These are phyloP conservation scores for Oscheius myriophilus DNA, from an alignment of 2,888 invertebrate genomes.

Conservation along the genomic window DNA sequence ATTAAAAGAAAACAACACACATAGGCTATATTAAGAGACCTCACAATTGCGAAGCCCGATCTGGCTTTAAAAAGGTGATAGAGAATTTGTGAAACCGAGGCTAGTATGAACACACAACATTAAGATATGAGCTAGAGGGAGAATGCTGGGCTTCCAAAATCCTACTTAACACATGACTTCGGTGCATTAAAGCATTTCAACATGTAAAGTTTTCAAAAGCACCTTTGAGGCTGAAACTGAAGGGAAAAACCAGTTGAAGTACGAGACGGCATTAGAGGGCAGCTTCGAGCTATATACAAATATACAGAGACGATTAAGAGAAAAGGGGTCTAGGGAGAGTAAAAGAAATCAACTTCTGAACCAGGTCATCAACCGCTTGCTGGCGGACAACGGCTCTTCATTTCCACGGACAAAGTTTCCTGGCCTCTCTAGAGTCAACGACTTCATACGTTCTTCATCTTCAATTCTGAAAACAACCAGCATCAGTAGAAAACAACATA, in stretches of 20 bases:
- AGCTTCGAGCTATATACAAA: constrained; percentile 12
- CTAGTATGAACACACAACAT: no score
- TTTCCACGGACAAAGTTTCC: constrained; percentile 50
- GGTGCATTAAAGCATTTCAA: no score
- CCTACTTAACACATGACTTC: no score
- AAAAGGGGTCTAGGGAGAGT: constrained; percentile 5
- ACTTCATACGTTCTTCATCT: constrained; percentile 48
- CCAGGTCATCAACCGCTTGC: constrained; percentile 46
- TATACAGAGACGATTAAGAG: constrained; percentile 17
- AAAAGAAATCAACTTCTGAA: constrained; percentile 11
- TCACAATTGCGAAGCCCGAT: no score
- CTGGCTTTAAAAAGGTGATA: no score
- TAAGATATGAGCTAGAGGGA: no score
- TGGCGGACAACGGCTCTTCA: constrained; percentile 54
- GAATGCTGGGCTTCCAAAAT: no score
- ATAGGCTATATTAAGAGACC: no score
- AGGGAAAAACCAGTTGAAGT: constrained; percentile 11
- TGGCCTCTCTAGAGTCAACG: constrained; percentile 45
- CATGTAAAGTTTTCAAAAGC: not conserved
- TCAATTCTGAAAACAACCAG: constrained; percentile 38
- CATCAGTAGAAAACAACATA: no score
- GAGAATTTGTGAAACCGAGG: no score
- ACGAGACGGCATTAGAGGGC: constrained; percentile 10
- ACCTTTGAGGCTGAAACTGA: not conserved
- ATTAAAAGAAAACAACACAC: no score